Conservation (phyloP, 2,888 invertebrate species). For the Escarpia spicata region DNA sequence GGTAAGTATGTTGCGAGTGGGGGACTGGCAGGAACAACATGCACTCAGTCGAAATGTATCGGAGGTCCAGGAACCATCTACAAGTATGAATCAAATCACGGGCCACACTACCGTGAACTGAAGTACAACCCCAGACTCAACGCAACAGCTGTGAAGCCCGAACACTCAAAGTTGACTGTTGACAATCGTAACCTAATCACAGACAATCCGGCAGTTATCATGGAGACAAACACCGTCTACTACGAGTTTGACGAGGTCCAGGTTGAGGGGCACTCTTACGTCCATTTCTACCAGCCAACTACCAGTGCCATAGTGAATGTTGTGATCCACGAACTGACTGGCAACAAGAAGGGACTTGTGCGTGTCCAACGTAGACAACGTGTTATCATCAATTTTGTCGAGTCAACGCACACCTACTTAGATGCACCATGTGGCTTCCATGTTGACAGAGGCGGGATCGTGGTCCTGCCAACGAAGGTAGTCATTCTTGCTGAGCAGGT, state of each 20-base stretch:
- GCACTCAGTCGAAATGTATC: constrained; percentile 50
- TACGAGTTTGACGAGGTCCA: constrained; percentile 31
- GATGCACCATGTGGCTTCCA: constrained; percentile 54
- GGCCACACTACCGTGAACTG: constrained; percentile 52
- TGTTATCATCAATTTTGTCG: constrained; percentile 48
- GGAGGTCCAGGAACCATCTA: constrained; percentile 53
- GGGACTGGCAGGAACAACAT: constrained; percentile 50
- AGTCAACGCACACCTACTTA: constrained; percentile 52
- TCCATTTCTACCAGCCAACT: constrained; percentile 50
- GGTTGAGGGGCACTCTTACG: constrained; percentile 51
- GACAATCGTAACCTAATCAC: constrained; percentile 46
- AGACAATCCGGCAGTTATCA: constrained; percentile 48
- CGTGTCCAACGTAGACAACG: constrained; percentile 47
- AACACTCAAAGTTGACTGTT: constrained; percentile 49
- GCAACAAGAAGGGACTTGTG: constrained; percentile 50
- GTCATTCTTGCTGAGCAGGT: constrained; percentile 46
- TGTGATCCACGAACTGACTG: constrained; percentile 49
- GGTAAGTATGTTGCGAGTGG: constrained; percentile 48
- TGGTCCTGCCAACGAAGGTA: constrained; percentile 47
- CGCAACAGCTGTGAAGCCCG: constrained; percentile 46
- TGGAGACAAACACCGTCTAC: constrained; percentile 37
- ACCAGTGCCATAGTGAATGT: constrained; percentile 41
- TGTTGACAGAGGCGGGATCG: constrained; percentile 45
- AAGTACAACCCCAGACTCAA: constrained; percentile 52
- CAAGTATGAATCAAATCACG: constrained; percentile 51